Base-by-base conservation (phyloP, 2,888 invertebrate genomes). In the Drosophila colorata region DNA sequence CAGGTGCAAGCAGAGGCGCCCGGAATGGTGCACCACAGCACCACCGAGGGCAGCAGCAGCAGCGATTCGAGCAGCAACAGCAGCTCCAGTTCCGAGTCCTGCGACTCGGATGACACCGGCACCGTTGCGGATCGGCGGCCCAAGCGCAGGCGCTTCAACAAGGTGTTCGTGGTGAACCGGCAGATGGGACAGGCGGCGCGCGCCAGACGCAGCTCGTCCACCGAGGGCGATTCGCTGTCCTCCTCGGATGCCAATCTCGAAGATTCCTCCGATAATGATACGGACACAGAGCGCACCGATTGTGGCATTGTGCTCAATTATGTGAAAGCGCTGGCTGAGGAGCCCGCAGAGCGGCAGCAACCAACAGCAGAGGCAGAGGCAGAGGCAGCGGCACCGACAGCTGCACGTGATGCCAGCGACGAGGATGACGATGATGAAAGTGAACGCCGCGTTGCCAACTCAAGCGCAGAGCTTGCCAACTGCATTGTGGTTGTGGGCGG, bases 121-220 rank as follows among this genome's bases (percentile, higher is more conserved):
- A 93, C 89, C 75, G 94, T 90, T 87, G 94, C 90, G 88, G 95
- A 90, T 92, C 93, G 87, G 0, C 93, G 93, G 51, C 92, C 93
- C 11, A 93, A 93, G 73, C 93, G 93, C 53, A 92, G 93, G 57
- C 91, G 92, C 38, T 95, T 95, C 87, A 95, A 95, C 35, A 93
- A 95, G 58, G 95, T 95, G 16, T 95, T 95, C 88, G 94, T 95
- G 1, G 95, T 95, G 18, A 95, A 95, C 84, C 94, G 94, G 7
- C 86, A 87, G 63, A 71, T 72, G 4, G 83, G 79, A 1, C 78
- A 78, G 20, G 70, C 65, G 25, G 71, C 64, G 0, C 52, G 63
- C 4, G 69, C 38, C 11, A 58, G 80, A 44, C 16, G 94, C 35
- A 78, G 87, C 93, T 94, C 94, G 7, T 94, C 94, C 2, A 94